Conservation (phyloP, 2,797 vertebrate genomes). For the Macropus fuliginosus region DNA sequence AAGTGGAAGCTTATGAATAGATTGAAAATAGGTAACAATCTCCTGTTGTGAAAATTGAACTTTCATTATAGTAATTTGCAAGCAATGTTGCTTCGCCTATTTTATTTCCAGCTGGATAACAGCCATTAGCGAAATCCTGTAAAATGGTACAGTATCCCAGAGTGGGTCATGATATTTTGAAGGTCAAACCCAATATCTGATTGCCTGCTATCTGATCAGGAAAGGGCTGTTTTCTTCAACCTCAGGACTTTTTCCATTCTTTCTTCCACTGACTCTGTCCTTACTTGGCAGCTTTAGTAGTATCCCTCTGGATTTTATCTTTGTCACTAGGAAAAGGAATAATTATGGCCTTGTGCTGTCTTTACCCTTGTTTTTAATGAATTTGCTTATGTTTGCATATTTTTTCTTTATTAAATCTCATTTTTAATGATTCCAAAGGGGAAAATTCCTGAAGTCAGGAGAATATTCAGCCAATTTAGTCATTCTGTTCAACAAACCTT, state of each 20-base stretch:
- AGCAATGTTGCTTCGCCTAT: background rate
- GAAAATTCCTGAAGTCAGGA: background rate
- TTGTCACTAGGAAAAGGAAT: background rate
- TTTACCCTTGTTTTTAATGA: background rate
- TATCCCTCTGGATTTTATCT: background rate
- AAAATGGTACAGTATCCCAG: background rate
- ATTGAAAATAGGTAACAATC: background rate
- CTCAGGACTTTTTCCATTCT: background rate
- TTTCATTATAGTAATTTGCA: background rate
- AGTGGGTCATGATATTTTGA: background rate
- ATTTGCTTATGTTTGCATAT: background rate
- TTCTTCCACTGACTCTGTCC: background rate
- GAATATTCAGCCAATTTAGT: background rate
- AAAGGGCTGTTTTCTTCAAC: background rate
- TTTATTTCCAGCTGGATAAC: background rate
- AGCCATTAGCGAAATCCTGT: background rate
- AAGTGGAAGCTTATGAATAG: background rate
- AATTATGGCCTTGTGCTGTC: background rate
- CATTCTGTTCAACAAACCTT: background rate
- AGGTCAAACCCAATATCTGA: background rate
- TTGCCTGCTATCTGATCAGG: background rate
- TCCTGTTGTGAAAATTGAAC: background rate
- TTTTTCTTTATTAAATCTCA: background rate
- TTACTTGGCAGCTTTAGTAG: background rate
- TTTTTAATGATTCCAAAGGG: background rate